These are phyloP conservation scores for Equus quagga DNA, from an alignment of 2,113 vertebrate species.

Conservation along the genomic window DNA sequence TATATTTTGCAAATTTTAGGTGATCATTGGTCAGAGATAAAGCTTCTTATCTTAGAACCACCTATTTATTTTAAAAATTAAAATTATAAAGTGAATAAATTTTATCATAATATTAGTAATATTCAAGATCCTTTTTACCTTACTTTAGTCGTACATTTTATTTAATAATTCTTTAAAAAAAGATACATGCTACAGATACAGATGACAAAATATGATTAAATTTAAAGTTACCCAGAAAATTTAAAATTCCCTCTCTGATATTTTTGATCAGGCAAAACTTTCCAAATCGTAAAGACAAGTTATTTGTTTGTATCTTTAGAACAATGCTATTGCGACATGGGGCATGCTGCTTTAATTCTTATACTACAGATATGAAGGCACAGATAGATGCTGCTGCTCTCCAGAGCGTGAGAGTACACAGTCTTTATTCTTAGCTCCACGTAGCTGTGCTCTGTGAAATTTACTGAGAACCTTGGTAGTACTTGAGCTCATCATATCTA, in stretches of 20 bases:
- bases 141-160: not conserved
- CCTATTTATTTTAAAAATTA: conserved; percentile 29
- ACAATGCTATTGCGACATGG: not conserved
- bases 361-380: not conserved
- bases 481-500: not conserved
- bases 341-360: not conserved
- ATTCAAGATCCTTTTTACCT: not conserved
- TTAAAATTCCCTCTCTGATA: not conserved
- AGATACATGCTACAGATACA: not conserved
- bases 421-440: not conserved
- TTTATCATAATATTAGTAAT: not conserved
- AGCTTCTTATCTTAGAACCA: not conserved
- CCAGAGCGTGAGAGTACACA: not conserved
- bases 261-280: not conserved
- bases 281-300: not conserved
- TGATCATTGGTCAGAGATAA: not conserved
- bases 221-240: not conserved
- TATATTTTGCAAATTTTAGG: not conserved
- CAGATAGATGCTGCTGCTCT: not conserved
- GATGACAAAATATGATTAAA: not conserved
- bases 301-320: not conserved
- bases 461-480: not conserved
- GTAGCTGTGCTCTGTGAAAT: not conserved
- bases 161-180: not conserved
- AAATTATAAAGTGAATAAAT: conserved; percentile 23